Evolutionary conservation across 2,113 vertebrate species (phyloP).

Genomic region (Eudyptes chrysolophus): DNA sequence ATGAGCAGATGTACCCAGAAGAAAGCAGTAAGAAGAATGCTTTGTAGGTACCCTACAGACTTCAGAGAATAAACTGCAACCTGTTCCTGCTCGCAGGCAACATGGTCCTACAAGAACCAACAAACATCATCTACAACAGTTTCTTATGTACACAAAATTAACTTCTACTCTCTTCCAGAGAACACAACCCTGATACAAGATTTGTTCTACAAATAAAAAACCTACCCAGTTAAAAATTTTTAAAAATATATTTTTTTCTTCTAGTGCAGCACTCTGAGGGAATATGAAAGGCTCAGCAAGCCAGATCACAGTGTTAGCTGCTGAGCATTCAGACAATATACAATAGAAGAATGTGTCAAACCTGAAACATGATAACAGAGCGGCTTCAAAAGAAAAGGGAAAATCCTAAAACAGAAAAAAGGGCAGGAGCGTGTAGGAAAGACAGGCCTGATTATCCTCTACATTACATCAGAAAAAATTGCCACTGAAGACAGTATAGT

Average conservation of each 20-base stretch:
- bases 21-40: neutral
- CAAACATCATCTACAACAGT: neutral
- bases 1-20: neutral
- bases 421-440: neutral
- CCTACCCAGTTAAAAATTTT: neutral
- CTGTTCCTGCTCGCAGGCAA: neutral
- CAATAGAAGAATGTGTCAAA: conserved; percentile 27
- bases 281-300: conserved; percentile 30
- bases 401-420: conserved; percentile 16
- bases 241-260: neutral
- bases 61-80: neutral
- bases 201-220: neutral
- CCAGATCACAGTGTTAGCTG: neutral
- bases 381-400: neutral
- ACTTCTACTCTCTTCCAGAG: neutral
- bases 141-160: neutral
- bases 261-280: neutral
- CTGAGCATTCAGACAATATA: neutral
- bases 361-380: neutral
- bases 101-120: neutral
- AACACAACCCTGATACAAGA: neutral
- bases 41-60: neutral
- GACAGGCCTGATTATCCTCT: conserved; percentile 33
- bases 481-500: conserved; percentile 1
- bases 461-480: neutral